A percentile compares a stretch with the other conserved stretches of the same genome.
Conservation (phyloP, 2,797 vertebrate species). For the Ptychobarbus kaznakovi region DNA sequence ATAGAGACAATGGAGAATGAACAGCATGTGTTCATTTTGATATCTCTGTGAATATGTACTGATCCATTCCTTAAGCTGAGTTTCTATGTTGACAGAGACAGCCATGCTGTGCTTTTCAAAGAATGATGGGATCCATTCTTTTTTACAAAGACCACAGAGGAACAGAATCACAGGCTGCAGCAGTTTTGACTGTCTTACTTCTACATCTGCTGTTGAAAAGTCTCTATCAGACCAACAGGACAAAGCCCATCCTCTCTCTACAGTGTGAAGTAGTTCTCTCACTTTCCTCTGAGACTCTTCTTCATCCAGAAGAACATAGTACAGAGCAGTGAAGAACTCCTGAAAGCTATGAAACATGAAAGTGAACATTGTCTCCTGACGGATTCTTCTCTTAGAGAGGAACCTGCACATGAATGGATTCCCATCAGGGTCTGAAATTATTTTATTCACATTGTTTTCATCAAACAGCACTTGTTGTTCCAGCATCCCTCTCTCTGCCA, state of each 20-base stretch:
- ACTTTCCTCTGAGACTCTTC: constrained; percentile 29
- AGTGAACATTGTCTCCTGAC: neutral
- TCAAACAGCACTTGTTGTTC: constrained; percentile 42
- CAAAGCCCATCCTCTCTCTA: constrained; percentile 24
- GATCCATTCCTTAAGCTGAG: constrained; percentile 42
- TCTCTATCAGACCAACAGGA: neutral
- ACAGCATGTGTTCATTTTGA: constrained; percentile 18
- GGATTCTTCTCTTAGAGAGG: neutral
- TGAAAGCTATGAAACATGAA: constrained; percentile 48
- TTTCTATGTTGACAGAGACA: neutral
- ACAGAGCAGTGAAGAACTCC: constrained; percentile 47
- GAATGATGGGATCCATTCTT: neutral
- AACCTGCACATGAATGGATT: constrained; percentile 30
- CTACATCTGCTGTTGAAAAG: neutral
- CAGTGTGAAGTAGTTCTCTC: constrained; percentile 15
- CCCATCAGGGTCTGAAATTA: neutral
- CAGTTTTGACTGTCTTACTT: neutral
- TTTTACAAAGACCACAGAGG: constrained; percentile 43
- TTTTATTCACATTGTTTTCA: neutral
- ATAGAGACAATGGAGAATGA: constrained; percentile 46
- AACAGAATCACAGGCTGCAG: constrained; percentile 30
- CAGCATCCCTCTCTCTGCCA: constrained; percentile 42
- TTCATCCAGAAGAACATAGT: constrained; percentile 38
- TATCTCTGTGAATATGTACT: neutral
- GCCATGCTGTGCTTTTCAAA: constrained; percentile 13